Percentiles rank a stretch among this genome's conserved stretches.
phyloP scores from a whole-genome alignment of 2,888 invertebrate genomes.

The Eupithecia vulgata region DNA sequence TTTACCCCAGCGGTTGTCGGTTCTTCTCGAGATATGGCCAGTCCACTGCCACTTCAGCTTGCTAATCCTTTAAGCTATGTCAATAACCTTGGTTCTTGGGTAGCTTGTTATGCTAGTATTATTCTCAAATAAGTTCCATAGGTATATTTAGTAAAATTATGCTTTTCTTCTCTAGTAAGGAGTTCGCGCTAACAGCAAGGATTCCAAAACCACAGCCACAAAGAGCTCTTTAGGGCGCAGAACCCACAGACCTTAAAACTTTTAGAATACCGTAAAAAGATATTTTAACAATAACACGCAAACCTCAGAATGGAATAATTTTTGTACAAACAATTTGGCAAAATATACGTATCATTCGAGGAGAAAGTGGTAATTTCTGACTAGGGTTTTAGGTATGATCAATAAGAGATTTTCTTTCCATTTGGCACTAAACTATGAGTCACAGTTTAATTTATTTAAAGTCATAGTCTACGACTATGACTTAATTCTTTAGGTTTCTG shows the following conservation, averaged over 20 bases:
- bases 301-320: conserved; percentile 54
- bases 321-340: conserved; percentile 60
- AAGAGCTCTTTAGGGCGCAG: conserved; percentile 22
- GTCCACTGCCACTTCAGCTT: too few relatives aligned
- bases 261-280: conserved; percentile 38
- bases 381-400: conserved; percentile 9
- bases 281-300: conserved; percentile 39
- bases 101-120: too few relatives aligned
- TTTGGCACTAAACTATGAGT: too few relatives aligned
- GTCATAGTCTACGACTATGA: too few relatives aligned
- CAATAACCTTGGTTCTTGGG: too few relatives aligned
- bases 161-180: not conserved
- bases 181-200: not conserved
- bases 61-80: too few relatives aligned
- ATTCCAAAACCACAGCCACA: conserved; percentile 16
- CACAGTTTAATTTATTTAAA: too few relatives aligned
- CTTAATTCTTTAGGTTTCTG: too few relatives aligned
- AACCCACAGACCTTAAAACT: conserved; percentile 39
- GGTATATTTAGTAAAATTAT: not conserved
- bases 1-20: too few relatives aligned
- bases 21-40: too few relatives aligned
- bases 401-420: not conserved
- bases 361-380: conserved; percentile 32
- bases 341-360: conserved; percentile 65
- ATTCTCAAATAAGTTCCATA: too few relatives aligned